phyloP scores from a whole-genome alignment of 2,888 invertebrate species.

The Chrysomela aeneicollis region DNA sequence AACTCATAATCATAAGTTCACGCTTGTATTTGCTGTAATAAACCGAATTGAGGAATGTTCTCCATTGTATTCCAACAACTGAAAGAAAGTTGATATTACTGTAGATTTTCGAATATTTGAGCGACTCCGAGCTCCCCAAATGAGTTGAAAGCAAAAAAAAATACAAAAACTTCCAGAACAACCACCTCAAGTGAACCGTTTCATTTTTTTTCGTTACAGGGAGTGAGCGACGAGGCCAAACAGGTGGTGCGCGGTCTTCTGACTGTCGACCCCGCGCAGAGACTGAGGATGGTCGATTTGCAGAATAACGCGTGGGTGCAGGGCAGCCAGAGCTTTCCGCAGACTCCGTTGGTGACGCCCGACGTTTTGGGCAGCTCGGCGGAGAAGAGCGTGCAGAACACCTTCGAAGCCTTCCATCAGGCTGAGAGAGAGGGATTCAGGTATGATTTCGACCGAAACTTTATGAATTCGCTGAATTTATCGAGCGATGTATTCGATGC shows the following conservation, averaged over 20 bases:
- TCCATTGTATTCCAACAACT: no score
- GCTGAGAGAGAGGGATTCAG: conserved; percentile 78
- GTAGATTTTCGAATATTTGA: no score
- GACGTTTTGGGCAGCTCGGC: conserved; percentile 63
- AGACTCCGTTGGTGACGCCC: conserved; percentile 70
- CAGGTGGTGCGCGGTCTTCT: conserved; percentile 78
- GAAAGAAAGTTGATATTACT: no score
- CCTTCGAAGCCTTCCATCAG: conserved; percentile 73
- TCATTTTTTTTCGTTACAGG: conserved; percentile 48
- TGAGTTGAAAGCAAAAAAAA: no score
- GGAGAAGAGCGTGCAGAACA: conserved; percentile 66
- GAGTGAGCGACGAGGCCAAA: conserved; percentile 79
- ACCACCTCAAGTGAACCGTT: no score
- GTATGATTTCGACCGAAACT: neutral
- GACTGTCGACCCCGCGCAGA: conserved; percentile 77
- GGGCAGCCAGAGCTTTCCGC: conserved; percentile 58
- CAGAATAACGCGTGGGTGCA: conserved; percentile 74
- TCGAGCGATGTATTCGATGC: no score
- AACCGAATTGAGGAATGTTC: no score
- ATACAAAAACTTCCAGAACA: no score
- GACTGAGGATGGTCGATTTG: conserved; percentile 75
- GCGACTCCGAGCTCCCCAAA: no score
- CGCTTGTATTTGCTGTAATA: no score
- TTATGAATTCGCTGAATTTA: no score
- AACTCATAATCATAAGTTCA: no score